A percentile compares a stretch with the other conserved stretches of the same genome.
Evolutionary conservation across 2,113 vertebrate species (phyloP).

Genomic region (Pycnonotus jocosus): DNA sequence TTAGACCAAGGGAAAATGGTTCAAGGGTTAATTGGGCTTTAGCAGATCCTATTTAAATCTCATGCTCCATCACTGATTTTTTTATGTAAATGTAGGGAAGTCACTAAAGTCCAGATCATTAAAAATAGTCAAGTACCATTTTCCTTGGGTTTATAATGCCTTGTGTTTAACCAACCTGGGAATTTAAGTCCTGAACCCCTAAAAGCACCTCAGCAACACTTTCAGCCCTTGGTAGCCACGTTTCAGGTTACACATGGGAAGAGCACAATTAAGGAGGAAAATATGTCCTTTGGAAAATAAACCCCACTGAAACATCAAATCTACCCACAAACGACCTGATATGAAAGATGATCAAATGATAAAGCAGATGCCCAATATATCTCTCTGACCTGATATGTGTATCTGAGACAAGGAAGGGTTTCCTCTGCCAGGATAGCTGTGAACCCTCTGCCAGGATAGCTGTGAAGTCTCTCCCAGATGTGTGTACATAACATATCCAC

Average conservation of each 20-base stretch:
- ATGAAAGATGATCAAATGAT: neutral
- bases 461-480: neutral
- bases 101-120: neutral
- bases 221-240: neutral
- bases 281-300: neutral
- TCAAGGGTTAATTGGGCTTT: neutral
- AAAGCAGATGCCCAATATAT: neutral
- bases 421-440: neutral
- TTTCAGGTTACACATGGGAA: neutral
- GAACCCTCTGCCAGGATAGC: neutral
- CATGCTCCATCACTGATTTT: neutral
- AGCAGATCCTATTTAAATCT: neutral
- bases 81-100: neutral
- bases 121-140: neutral
- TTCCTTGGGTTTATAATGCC: neutral
- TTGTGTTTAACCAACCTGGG: neutral
- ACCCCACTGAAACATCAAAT: neutral
- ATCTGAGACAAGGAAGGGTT: neutral
- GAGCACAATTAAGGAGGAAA: neutral
- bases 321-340: accelerated
- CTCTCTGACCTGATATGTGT: neutral
- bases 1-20: neutral
- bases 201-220: neutral
- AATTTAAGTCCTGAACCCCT: neutral
- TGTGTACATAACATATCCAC: accelerated